These are phyloP conservation scores for Apteryx owenii DNA, from an alignment of 2,113 vertebrate genomes.

Conservation along the genomic window DNA sequence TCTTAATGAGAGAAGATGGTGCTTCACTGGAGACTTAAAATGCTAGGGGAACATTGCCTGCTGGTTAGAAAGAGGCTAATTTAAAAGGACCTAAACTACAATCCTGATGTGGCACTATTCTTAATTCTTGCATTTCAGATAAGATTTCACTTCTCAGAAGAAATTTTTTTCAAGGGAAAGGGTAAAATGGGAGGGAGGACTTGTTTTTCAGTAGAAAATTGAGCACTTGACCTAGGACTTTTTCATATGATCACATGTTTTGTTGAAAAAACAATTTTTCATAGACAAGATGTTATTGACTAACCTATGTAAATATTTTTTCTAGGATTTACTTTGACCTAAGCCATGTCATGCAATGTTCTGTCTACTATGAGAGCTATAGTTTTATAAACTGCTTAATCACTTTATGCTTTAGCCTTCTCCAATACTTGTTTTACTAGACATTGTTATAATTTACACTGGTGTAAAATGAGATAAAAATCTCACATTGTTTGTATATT, in stretches of 20 bases:
- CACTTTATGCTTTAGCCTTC: not conserved
- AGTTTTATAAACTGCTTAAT: not conserved
- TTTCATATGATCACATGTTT: not conserved
- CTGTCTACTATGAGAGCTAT: not conserved
- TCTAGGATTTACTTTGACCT: not conserved
- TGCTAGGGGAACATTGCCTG: not conserved
- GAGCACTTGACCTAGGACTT: not conserved
- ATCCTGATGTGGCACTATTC: not conserved
- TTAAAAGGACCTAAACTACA: not conserved
- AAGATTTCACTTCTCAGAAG: not conserved
- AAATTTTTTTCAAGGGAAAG: not conserved
- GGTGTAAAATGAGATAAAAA: not conserved
- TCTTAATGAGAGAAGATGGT: not conserved
- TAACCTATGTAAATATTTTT: slow-evolving; percentile 36
- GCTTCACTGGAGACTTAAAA: not conserved
- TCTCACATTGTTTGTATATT: not conserved
- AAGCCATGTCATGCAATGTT: not conserved
- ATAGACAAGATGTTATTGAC: not conserved
- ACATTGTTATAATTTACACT: not conserved
- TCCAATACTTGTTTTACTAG: not conserved
- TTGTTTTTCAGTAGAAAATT: not conserved
- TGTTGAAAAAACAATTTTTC: not conserved
- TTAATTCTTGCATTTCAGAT: not conserved
- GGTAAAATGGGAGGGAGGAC: not conserved
- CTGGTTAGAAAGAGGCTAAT: not conserved